A percentile compares a stretch with the other conserved stretches of the same genome.
phyloP scores from a whole-genome alignment of 2,797 vertebrate genomes.

The Cirrhinus molitorella region DNA sequence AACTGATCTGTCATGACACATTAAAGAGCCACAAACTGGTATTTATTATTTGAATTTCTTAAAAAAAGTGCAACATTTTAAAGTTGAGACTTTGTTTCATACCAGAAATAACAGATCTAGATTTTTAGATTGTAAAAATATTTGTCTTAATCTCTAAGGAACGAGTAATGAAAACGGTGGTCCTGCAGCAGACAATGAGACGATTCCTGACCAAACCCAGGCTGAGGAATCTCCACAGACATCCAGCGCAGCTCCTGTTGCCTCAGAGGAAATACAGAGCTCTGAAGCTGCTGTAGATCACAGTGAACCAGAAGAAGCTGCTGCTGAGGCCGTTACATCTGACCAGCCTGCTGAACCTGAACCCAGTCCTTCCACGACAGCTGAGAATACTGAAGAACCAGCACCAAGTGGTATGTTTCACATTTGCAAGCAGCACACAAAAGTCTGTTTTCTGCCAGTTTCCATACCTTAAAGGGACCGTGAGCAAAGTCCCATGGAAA shows the following conservation, averaged over 20 bases:
- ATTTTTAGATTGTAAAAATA: no score
- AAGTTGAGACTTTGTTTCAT: no score
- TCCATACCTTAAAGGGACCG: not conserved
- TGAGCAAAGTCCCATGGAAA: not conserved
- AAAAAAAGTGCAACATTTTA: no score
- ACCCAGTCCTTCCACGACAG: conserved; percentile 11
- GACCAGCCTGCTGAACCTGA: conserved; percentile 24
- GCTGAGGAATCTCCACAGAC: conserved; percentile 26
- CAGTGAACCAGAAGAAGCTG: conserved; percentile 43
- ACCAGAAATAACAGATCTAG: no score
- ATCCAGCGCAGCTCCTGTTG: conserved; percentile 36
- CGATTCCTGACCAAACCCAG: conserved; percentile 71
- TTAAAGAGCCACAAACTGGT: no score
- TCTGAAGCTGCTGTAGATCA: conserved; percentile 48
- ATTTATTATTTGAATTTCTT: no score
- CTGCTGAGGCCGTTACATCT: not conserved
- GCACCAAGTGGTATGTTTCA: conserved; percentile 23
- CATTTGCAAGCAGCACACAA: not conserved
- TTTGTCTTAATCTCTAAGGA: conserved; percentile 12
- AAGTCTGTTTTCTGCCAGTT: not conserved
- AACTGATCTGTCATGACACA: no score
- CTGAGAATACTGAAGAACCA: conserved; percentile 13
- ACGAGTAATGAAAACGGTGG: conserved; percentile 39
- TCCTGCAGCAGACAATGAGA: conserved; percentile 64
- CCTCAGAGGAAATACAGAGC: conserved; percentile 40